A percentile compares a stretch with the other conserved stretches of the same genome.
phyloP scores from a whole-genome alignment of 2,888 invertebrate species.

The Apotomis betuletana region DNA sequence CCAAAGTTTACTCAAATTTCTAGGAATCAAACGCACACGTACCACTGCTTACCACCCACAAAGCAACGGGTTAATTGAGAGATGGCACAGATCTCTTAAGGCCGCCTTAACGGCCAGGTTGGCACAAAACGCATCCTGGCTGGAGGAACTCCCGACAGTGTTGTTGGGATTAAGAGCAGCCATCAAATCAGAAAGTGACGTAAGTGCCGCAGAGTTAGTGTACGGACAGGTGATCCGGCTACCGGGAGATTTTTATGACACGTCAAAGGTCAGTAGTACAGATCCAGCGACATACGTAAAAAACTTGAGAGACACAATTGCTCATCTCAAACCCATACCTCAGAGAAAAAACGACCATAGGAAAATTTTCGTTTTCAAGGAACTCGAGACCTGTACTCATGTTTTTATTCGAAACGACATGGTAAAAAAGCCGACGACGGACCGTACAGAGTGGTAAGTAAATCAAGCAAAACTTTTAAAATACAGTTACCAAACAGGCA shows the following conservation, averaged over 20 bases:
- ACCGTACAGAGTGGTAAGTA: no score
- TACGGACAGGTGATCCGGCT: conserved; percentile 17
- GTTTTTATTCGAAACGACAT: no score
- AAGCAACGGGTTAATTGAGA: conserved; percentile 16
- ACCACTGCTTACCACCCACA: conserved; percentile 33
- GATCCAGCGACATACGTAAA: no score
- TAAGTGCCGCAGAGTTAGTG: conserved; percentile 29
- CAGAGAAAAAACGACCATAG: no score
- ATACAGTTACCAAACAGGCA: no score
- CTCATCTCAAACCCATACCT: no score
- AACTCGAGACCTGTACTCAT: no score
- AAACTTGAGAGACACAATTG: no score
- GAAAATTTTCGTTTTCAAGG: no score
- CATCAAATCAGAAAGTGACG: conserved; percentile 4
- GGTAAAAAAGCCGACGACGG: no score
- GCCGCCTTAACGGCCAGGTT: conserved; percentile 20
- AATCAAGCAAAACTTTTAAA: no score
- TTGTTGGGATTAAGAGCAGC: conserved; percentile 34
- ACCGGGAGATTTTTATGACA: background rate
- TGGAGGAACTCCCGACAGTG: conserved; percentile 21
- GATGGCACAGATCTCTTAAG: conserved; percentile 17
- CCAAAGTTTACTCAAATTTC: background rate
- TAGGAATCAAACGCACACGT: conserved; percentile 1
- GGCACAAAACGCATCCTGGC: conserved; percentile 2
- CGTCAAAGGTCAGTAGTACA: no score